Percentiles rank a stretch among this genome's conserved stretches.
phyloP scores from a whole-genome alignment of 2,888 invertebrate species.

The Dynastes tityus region DNA sequence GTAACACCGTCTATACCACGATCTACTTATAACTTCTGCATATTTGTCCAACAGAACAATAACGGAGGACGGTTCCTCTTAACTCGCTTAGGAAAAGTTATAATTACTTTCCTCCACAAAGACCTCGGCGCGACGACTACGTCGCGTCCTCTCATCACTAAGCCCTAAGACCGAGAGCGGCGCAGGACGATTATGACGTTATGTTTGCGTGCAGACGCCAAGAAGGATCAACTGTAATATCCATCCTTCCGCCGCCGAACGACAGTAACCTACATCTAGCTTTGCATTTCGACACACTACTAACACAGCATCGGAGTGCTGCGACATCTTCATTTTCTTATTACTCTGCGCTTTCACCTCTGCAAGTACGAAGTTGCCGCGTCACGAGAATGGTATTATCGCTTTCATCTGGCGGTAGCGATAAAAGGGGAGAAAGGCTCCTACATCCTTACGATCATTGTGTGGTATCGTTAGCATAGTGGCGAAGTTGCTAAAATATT shows the following conservation, averaged over 20 bases:
- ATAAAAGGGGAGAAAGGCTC: too few relatives aligned
- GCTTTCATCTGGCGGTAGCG: neutral
- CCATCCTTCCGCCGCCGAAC: constrained; percentile 1
- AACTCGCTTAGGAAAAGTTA: constrained; percentile 7
- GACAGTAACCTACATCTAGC: neutral
- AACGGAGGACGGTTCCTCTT: neutral
- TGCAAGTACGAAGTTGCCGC: neutral
- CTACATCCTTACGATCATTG: too few relatives aligned
- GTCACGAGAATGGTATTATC: neutral
- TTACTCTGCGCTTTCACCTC: neutral
- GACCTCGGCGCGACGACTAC: too few relatives aligned
- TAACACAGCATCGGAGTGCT: too few relatives aligned
- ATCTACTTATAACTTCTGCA: constrained; percentile 2
- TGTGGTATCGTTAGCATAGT: too few relatives aligned
- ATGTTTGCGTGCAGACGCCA: neutral
- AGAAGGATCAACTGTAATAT: neutral
- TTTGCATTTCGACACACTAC: neutral
- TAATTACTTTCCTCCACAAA: neutral
- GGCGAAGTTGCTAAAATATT: too few relatives aligned
- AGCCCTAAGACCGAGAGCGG: neutral
- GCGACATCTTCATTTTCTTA: neutral
- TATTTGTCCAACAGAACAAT: neutral
- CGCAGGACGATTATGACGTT: constrained; percentile 3
- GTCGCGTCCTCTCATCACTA: too few relatives aligned
- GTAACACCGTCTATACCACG: neutral